Evolutionary conservation across 2,888 invertebrate species (phyloP), one percentile per base, ranked within the genome.

Genomic region (Ichneumon xanthorius): DNA sequence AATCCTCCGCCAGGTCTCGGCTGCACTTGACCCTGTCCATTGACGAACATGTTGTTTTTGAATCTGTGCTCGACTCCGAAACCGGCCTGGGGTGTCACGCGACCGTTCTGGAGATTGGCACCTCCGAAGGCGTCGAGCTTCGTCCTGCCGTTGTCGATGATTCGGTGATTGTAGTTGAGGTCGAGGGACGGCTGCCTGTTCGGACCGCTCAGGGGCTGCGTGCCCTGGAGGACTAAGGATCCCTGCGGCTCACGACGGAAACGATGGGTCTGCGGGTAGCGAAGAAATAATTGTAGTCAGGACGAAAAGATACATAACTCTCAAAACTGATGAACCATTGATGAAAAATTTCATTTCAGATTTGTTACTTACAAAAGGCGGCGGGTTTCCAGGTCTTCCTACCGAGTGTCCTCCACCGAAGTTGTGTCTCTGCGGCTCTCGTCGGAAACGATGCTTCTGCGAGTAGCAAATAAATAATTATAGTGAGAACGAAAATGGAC

Each of bases 81-180:
- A 14, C 90, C 90, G 0, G 80, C 65, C 3, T 89, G 90, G 0
- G 89, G 90, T 2, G 82, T 80, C 0, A 87, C 75, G 1, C 76
- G 80, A 30, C 81, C 77, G 30, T 88, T 84, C 0, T 76, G 84
- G 5, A 86, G 26, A 33, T 82, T 85, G 5, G 85, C 75, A 9
- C 90, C 90, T 9, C 90, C 90, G 6, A 79, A 89, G 9, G 85
- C 84, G 9, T 82, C 78, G 1, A 87, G 82, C 6, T 19, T 87
- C 11, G 67, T 40, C 30, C 80, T 86, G 3, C 86, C 88, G 16
- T 75, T 61, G 76, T 85, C 61, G 33, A 88, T 75, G 16, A 88
- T n/a, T 53, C 78, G 77, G 2, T 86, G 86, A n/a, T 87, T 68
- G 78, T 88, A 88, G 19, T 84, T 82, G 53, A 88, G 63, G 11